A percentile compares a stretch with the other conserved stretches of the same genome.
Conservation (phyloP, 1,140 invertebrate genomes). For the Drosophila bocqueti region DNA sequence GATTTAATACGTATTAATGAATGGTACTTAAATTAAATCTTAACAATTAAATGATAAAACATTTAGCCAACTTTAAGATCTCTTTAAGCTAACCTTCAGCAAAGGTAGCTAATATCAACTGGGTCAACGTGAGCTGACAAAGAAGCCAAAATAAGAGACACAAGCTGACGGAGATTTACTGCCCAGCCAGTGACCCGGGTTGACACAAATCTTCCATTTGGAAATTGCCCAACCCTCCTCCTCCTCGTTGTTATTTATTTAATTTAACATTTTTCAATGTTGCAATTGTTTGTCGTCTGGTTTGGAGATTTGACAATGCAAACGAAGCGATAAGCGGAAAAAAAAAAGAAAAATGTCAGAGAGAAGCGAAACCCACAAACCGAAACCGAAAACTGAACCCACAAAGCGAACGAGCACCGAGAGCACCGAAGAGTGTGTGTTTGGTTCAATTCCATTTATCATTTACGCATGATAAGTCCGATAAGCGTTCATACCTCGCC, state of each 20-base stretch:
- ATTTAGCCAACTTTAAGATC: not conserved
- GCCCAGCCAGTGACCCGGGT: not conserved
- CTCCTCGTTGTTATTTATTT: conserved; percentile 31
- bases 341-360: conserved; percentile 11
- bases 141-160: conserved; percentile 4
- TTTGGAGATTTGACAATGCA: conserved; percentile 47
- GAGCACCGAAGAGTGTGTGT: conserved; percentile 24
- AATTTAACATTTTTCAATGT: conserved; percentile 44
- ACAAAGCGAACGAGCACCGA: conserved; percentile 1
- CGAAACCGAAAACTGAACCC: conserved; percentile 40
- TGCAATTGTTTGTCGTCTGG: conserved; percentile 51
- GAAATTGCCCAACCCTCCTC: conserved; percentile 19
- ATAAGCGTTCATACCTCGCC: conserved; percentile 53
- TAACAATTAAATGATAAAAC: not conserved
- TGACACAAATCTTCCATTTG: conserved; percentile 29
- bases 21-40: too few relatives aligned
- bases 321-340: conserved; percentile 36
- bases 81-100: not conserved
- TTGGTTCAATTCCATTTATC: conserved; percentile 67
- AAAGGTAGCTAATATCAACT: not conserved
- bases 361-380: conserved; percentile 26
- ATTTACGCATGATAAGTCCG: conserved; percentile 71
- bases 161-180: conserved; percentile 29
- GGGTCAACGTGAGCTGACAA: not conserved
- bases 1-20: too few relatives aligned